Conservation (phyloP, 2,797 vertebrate genomes). For the Sternarchorhynchus goeldii region DNA sequence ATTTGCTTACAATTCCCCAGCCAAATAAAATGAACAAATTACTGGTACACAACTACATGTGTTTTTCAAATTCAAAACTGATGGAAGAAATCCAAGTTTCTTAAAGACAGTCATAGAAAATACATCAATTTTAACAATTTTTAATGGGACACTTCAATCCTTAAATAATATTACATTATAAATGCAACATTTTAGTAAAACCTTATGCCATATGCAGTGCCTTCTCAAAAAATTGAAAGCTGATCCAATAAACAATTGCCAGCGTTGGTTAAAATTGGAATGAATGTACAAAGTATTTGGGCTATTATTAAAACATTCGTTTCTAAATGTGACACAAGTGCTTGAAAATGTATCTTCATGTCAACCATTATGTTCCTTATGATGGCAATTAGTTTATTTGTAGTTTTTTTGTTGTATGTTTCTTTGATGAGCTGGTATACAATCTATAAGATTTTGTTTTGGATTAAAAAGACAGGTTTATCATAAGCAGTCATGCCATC, state of each 20-base stretch:
- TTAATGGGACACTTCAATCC: background rate
- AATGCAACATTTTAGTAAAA: background rate
- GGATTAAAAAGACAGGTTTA: background rate
- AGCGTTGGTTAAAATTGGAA: background rate
- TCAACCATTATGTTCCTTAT: background rate
- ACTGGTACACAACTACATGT: too few relatives aligned
- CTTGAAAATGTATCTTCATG: slow-evolving; percentile 8
- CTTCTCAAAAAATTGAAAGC: background rate
- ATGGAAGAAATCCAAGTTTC: background rate
- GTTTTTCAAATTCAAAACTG: background rate
- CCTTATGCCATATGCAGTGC: background rate
- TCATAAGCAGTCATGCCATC: background rate
- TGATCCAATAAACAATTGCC: background rate
- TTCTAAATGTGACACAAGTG: slow-evolving; percentile 14
- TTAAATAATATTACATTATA: background rate
- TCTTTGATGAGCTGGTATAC: background rate
- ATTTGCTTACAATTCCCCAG: background rate
- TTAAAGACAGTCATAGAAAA: slow-evolving; percentile 1
- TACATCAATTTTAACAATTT: background rate
- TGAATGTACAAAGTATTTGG: background rate
- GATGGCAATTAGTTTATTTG: background rate
- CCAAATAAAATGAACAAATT: background rate
- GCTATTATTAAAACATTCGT: background rate
- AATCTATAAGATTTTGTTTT: background rate
- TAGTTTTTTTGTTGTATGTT: background rate